Conservation (phyloP, 2,888 invertebrate species). For the Nemoura dubitans region DNA sequence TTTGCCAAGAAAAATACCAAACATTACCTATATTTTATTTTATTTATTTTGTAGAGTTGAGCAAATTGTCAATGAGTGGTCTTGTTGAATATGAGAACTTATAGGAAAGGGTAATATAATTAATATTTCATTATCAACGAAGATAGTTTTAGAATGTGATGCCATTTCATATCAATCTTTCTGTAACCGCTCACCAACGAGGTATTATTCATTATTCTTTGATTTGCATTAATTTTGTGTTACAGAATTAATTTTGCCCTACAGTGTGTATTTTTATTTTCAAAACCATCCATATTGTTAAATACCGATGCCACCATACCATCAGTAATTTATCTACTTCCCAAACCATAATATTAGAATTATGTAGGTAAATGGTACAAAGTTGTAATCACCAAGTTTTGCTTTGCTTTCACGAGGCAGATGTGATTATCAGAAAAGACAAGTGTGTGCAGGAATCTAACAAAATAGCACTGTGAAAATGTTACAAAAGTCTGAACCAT, state of each 20-base stretch:
- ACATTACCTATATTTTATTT: not conserved
- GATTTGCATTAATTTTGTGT: not conserved
- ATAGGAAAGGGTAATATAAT: not conserved
- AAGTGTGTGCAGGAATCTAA: not conserved
- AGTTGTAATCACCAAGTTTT: not conserved
- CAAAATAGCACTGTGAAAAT: conserved; percentile 7
- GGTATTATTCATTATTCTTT: not conserved
- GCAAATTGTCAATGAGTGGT: not conserved
- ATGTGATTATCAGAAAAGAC: conserved; percentile 1
- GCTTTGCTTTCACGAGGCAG: too few relatives aligned
- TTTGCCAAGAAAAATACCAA: not conserved
- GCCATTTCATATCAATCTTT: not conserved
- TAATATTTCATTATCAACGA: too few relatives aligned
- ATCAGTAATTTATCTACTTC: not conserved
- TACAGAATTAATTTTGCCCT: not conserved
- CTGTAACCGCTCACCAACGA: not conserved
- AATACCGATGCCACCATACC: not conserved
- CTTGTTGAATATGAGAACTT: not conserved
- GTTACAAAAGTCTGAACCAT: not conserved
- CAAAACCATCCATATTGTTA: not conserved
- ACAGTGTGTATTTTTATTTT: not conserved
- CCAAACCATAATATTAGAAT: not conserved
- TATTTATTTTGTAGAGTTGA: not conserved
- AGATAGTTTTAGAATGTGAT: too few relatives aligned
- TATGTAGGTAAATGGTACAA: not conserved